Base-by-base conservation (phyloP, 2,888 invertebrate genomes). In the Cephus pulcher region DNA sequence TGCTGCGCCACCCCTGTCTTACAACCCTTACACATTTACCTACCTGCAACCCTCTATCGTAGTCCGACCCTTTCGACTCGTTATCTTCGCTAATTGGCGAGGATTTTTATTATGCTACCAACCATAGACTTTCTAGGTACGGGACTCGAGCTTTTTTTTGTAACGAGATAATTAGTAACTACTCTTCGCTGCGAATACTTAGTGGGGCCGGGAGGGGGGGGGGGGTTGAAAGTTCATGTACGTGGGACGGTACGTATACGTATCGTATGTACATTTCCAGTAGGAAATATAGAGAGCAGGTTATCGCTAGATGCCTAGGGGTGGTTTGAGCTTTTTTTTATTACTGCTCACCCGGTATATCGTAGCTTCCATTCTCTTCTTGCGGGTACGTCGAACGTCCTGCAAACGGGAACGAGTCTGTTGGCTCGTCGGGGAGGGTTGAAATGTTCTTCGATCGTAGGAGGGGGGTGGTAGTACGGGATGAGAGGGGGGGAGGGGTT, bases 51-150 rank as follows among this genome's bases (percentile, higher is more conserved):
- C 73, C 75, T 76, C 71, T 70, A 77, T 80, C 80, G 73, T 69
- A 75, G 75, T 75, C 70, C 77, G 56, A 76, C 56, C 75, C 74
- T 70, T 79, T 69, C 71, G 77, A 80, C 84, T 89, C 86, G 83
- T 88, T 88, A 86, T 84, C 79, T 80, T 74, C 80, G 81, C 83
- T 89, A 89, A 88, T 87, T 88, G 85, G 82, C 83, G 81, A 79
- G 80, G 76, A 77, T 83, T 84, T 84, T 85, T 84, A 85, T 82
- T 73, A 56, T 73, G n/a, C 76, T 34, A 56, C 69, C 32, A 30
- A 71, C 71, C 71, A 71, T 33, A 71, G 71, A 6, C 12, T 56
- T 23, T 56, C 56, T 9, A 81, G 80, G 82, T 84, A 74, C 77
- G 75, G 80, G 73, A 77, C 81, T 81, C 80, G 81, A 78, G 80